Evolutionary conservation across 2,888 invertebrate species (phyloP).

Genomic region (Ametastegia equiseti): DNA sequence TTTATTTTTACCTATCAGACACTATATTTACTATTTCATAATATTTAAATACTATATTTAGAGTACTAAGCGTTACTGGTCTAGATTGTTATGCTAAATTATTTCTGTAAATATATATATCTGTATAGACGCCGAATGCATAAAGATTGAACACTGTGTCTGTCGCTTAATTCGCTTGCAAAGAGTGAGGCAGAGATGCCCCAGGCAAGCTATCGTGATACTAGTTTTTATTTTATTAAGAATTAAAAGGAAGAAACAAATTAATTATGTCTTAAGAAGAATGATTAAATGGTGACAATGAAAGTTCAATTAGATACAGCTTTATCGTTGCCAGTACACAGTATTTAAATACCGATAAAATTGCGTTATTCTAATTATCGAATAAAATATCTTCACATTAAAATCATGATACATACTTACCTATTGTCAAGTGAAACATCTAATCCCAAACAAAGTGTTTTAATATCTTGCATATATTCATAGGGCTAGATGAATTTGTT

Average conservation of each 20-base stretch:
- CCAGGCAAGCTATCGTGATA: slow-evolving; percentile 38
- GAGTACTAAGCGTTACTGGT: slow-evolving; percentile 13
- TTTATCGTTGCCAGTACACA: slow-evolving; percentile 24
- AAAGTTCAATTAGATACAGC: slow-evolving; percentile 1
- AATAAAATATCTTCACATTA: background rate
- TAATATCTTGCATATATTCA: background rate
- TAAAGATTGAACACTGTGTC: slow-evolving; percentile 46
- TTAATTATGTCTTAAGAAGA: slow-evolving; percentile 26
- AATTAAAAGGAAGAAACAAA: slow-evolving; percentile 46
- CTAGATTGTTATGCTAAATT: slow-evolving; percentile 53
- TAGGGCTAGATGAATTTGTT: background rate
- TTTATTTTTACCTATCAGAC: slow-evolving; percentile 25
- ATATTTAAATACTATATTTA: slow-evolving; percentile 27
- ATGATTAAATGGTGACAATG: slow-evolving; percentile 9
- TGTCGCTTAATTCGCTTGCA: slow-evolving; percentile 47
- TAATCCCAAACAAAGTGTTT: slow-evolving; percentile 3
- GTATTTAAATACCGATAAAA: slow-evolving; percentile 30
- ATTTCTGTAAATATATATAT: slow-evolving; percentile 57
- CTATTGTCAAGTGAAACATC: slow-evolving; percentile 1
- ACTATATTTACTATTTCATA: slow-evolving; percentile 13
- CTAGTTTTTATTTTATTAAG: slow-evolving; percentile 44
- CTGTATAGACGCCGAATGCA: slow-evolving; percentile 46
- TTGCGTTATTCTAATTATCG: background rate
- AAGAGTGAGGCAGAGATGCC: slow-evolving; percentile 14
- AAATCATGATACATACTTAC: slow-evolving; percentile 5